phyloP scores from a whole-genome alignment of 2,888 invertebrate species.

The Bellardia bayeri region DNA sequence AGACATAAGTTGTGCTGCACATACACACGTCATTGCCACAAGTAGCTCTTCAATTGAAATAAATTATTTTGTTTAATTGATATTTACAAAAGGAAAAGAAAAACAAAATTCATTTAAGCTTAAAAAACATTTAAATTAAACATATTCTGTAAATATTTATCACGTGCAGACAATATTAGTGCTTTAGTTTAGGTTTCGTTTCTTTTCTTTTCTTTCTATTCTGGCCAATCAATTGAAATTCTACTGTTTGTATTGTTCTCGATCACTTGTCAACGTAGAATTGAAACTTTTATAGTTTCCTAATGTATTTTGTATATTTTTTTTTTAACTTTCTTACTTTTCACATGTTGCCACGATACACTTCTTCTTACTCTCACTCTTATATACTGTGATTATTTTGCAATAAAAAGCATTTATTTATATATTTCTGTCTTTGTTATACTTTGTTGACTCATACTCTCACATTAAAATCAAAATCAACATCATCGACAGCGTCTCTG shows the following conservation, averaged over 20 bases:
- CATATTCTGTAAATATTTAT: background rate
- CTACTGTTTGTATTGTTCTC: conserved; percentile 22
- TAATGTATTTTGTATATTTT: conserved; percentile 2
- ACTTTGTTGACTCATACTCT: conserved; percentile 25
- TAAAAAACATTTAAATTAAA: too few relatives aligned
- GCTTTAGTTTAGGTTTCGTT: background rate
- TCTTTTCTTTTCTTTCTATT: background rate
- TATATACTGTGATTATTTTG: background rate
- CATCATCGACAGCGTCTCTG: conserved; percentile 2
- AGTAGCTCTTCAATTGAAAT: conserved; percentile 17
- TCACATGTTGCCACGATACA: background rate
- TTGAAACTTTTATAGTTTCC: conserved; percentile 45
- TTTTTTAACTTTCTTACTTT: background rate
- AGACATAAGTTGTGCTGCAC: background rate
- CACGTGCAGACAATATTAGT: background rate
- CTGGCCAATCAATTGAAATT: conserved; percentile 21
- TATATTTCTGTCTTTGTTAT: background rate
- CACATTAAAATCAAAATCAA: conserved; percentile 23
- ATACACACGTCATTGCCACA: conserved; percentile 18
- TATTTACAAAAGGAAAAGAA: background rate
- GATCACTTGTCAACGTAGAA: conserved; percentile 46
- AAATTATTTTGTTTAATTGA: conserved; percentile 23
- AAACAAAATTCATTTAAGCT: background rate
- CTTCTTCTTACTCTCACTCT: background rate
- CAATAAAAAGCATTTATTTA: conserved; percentile 25